Base-by-base conservation (phyloP, 2,888 invertebrate species). In the Acronicta psi region DNA sequence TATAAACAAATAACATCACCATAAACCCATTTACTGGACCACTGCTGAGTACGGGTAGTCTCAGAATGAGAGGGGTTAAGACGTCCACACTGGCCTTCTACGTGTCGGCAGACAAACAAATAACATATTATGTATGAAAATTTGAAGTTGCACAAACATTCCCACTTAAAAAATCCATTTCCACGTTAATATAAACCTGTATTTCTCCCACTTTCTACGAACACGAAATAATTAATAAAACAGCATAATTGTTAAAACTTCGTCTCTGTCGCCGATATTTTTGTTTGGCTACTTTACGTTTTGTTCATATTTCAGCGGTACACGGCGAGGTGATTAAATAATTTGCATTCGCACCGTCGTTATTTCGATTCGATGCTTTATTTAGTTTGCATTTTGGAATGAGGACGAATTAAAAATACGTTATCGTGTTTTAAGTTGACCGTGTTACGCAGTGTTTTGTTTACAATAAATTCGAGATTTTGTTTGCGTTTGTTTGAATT, bases 311-410 rank as follows among this genome's bases (percentile, higher is more conserved):
- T 75, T 70, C 71, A 61, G 46, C 52, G 50, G 57, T 75, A 66
- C 43, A 61, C 73, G 67, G 70, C 59, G 64, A 78, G 73, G 79
- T 79, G 82, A 85, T 85, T 85, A 84, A 82, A 83, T 79, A 77
- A 84, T 85, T 86, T 82, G 75, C 78, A 69, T 66, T 71, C 72
- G 59, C 59, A 72, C 67, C 74, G 71, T 65, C 77, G 76, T 62
- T 73, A 79, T 79, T 78, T 73, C 73, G 63, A 77, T 70, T 74
- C 73, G 59, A 69, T 46, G 42, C 56, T 60, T 61, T 58, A 58
- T 69, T 73, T 74, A 71, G 69, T 72, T 69, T 56, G 60, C 67
- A 72, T 71, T 66, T 71, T 42, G 51, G 51, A 17, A 66, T 45
- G 59, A 38, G 51, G 66, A 52, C 41, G 59, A 59, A 66, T 68